These are phyloP conservation scores for Pseudochirops corinnae DNA, from an alignment of 2,797 vertebrate genomes.

Conservation along the genomic window DNA sequence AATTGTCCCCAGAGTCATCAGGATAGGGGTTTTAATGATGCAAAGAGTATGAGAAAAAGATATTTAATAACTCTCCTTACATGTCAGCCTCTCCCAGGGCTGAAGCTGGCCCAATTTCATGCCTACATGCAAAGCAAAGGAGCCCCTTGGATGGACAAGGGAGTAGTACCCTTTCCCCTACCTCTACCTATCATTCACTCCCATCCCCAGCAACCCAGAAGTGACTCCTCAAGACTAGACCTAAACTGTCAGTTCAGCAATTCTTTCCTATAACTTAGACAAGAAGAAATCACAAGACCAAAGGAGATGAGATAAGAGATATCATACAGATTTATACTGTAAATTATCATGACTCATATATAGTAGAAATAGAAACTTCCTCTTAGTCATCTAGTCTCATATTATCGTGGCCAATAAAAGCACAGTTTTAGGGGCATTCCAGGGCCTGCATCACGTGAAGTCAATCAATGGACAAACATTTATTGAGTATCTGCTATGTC, in stretches of 20 bases:
- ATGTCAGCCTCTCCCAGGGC: not conserved
- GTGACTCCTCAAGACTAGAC: not conserved
- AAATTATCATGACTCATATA: not conserved
- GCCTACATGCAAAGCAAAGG: not conserved
- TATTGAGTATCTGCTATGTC: not conserved
- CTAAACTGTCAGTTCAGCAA: not conserved
- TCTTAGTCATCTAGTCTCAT: not conserved
- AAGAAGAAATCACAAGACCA: not conserved
- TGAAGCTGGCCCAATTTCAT: not conserved
- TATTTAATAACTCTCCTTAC: not conserved
- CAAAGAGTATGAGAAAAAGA: not conserved
- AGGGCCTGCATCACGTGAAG: not conserved
- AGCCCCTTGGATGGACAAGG: not conserved
- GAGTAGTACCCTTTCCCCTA: not conserved
- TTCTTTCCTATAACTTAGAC: not conserved
- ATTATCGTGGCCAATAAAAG: not conserved
- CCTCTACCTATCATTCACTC: not conserved
- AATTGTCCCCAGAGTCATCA: not conserved
- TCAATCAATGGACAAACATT: not conserved
- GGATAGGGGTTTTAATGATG: not conserved
- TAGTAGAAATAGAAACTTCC: not conserved
- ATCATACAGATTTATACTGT: not conserved
- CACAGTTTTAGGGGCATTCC: not conserved
- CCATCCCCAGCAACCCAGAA: not conserved
- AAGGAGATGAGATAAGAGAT: not conserved